Evolutionary conservation across 2,113 vertebrate species (phyloP), one percentile per base, ranked within the genome.

Genomic region (Clupea harengus): DNA sequence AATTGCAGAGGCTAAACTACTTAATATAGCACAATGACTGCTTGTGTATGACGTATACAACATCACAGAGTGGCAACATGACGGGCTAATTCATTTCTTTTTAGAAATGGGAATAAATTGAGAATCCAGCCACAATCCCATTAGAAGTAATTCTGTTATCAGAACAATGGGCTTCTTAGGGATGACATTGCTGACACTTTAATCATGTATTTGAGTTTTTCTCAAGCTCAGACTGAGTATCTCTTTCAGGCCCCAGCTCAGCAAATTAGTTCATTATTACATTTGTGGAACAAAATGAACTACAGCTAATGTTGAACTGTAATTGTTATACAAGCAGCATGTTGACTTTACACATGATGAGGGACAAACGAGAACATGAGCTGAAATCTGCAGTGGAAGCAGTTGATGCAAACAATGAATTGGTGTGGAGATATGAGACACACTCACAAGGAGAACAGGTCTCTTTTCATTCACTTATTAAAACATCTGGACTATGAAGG

Each of bases 141-240:
- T 78, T 78, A 78, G 72, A 39, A 78, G 72, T 78, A 78, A 78
- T 78, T 78, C 72, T 78, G 72, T 78, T 78, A 78, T 78, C 72
- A 78, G 72, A 78, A 78, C 72, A 78, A 78, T 78, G 72, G 64
- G 64, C 64, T 72, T 72, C 28, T 72, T 72, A 28, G 11, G 72
- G 72, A 39, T 78, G 72, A 78, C 72, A 39, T 72, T 32, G 64
- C 72, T 78, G 72, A 39, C 72, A 78, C 72, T 78, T 39, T 78
- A 78, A 78, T 78, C 72, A 39, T 39, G 72, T 39, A 11, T 78
- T 78, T 39, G 72, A 78, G 72, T 78, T 32, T 4, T 15, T 75
- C 15, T 75, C 67, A 13, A 39, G 67, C 67, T 78, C 32, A 15
- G 72, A 75, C 67, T 75, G 13, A 39, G 72, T 4, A 78, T 78